phyloP scores from a whole-genome alignment of 2,888 invertebrate species.

The Hoplodrina ambigua region DNA sequence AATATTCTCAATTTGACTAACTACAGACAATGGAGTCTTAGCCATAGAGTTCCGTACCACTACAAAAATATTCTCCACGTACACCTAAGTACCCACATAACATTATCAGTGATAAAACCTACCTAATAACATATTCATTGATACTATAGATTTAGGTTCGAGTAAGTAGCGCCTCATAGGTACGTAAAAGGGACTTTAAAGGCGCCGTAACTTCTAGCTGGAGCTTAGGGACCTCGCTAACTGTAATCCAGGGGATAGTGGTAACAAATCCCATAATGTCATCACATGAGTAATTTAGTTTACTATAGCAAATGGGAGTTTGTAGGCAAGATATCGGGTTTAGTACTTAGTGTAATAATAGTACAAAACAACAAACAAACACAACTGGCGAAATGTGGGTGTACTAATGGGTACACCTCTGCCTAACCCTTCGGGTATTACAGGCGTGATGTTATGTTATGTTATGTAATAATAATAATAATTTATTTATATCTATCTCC shows the following conservation, averaged over 20 bases:
- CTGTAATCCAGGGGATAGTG: conserved; percentile 13
- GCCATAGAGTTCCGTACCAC: no score
- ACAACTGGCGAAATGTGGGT: no score
- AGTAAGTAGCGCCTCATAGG: not conserved
- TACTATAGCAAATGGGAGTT: not conserved
- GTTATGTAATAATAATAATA: no score
- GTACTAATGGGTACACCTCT: no score
- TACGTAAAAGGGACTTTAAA: not conserved
- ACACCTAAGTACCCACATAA: no score
- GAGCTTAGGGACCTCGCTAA: not conserved
- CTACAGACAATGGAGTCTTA: no score
- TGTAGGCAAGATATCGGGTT: not conserved
- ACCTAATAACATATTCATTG: not conserved
- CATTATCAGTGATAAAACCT: not conserved
- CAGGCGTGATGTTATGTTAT: no score
- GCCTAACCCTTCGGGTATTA: no score
- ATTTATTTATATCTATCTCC: no score
- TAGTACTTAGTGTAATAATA: not conserved
- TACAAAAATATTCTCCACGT: no score
- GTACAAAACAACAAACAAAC: no score
- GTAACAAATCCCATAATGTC: conserved; percentile 3
- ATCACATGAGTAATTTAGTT: conserved; percentile 1
- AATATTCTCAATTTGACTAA: no score
- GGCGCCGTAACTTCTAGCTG: not conserved
- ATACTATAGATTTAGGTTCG: not conserved